Evolutionary conservation across 2,797 vertebrate genomes (phyloP), one percentile per base, ranked within the genome.

Genomic region (Artibeus jamaicensis): DNA sequence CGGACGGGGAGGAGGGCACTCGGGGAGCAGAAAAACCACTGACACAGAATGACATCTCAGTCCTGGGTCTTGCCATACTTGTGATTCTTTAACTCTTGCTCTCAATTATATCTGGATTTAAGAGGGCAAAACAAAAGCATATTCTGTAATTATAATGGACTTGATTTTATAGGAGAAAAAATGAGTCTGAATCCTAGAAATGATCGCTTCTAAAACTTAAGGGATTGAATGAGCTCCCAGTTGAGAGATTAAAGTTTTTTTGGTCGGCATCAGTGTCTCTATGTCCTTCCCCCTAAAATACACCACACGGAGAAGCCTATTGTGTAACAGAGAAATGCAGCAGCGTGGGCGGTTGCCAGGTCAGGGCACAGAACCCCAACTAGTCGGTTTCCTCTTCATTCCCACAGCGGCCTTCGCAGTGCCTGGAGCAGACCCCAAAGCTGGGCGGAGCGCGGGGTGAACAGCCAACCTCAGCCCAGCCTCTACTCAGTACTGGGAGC

Each of bases 81-180:
- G 39, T n/a, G 21, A 71, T 82, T 96, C 79, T 95, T 94, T 84
- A 91, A 87, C 70, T 83, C 93, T 68, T 77, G 32, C 18, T 94
- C 79, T 96, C 94, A 77, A 87, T 97, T 93, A 85, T 42, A 89
- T 71, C 86, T 82, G 70, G 89, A 91, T 78, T 91, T 94, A 44
- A 91, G 44, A 85, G 37, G 29, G 48, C 67, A 84, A 89, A 96
- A 94, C 95, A 94, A 93, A 91, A 71, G 59, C 76, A 95, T 78
- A 85, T 46, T 67, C 48, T 85, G 34, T 70, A 39, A 89, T 95
- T 91, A 89, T 94, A 95, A 91, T 53, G 59, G 67, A 42, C 65
- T 96, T 96, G 86, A 71, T 96, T 93, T 88, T 91, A 89, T 19
- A 74, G n/a, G 50, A 18, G 12, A 65, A 77, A 88, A 95, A 89